These are phyloP conservation scores for Ditula angustiorana DNA, from an alignment of 2,888 invertebrate species.

Conservation along the genomic window DNA sequence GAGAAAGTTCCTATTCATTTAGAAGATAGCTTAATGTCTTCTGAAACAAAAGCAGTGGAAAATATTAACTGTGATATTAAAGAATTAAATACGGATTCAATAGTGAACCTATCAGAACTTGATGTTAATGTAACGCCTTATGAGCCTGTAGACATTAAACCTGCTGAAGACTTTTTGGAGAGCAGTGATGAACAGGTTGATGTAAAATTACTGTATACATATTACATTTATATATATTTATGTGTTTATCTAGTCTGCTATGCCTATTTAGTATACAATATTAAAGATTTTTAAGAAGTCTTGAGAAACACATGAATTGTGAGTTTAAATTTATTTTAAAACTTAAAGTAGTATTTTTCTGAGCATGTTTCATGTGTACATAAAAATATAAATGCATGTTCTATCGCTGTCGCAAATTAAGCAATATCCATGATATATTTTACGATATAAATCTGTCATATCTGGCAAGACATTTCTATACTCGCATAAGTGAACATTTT, in stretches of 20 bases:
- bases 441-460: too few relatives aligned
- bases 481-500: too few relatives aligned
- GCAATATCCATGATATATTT: too few relatives aligned
- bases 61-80: background rate
- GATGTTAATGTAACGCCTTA: conserved; percentile 15
- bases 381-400: background rate
- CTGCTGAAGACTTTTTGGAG: conserved; percentile 57
- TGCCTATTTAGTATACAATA: conserved; percentile 70
- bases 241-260: conserved; percentile 73
- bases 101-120: conserved; percentile 45
- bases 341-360: conserved; percentile 38
- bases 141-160: conserved; percentile 45
- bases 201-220: conserved; percentile 76
- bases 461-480: too few relatives aligned
- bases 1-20: background rate
- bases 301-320: conserved; percentile 54
- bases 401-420: too few relatives aligned
- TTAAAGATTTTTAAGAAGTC: conserved; percentile 62
- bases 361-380: conserved; percentile 24
- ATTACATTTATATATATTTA: conserved; percentile 73
- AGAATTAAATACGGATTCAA: conserved; percentile 40
- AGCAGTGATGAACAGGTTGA: conserved; percentile 73
- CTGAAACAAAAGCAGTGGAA: background rate
- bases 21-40: background rate
- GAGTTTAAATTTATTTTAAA: conserved; percentile 49